phyloP scores from a whole-genome alignment of 2,113 vertebrate species.

The Lamprotornis superbus region DNA sequence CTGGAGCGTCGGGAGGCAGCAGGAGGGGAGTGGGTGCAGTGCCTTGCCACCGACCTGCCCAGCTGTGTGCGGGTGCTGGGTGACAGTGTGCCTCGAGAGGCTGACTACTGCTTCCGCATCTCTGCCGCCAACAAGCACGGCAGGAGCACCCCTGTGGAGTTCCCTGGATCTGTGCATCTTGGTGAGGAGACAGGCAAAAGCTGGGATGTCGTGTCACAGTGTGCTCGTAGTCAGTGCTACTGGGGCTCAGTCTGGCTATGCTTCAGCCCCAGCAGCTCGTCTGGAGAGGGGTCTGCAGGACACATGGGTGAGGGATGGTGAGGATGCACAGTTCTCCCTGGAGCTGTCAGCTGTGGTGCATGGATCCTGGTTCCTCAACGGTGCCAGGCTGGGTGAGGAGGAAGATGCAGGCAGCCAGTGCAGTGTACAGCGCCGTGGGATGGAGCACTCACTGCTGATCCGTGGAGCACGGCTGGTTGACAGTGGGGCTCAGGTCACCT shows the following conservation, averaged over 20 bases:
- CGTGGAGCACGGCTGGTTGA: constrained; percentile 75
- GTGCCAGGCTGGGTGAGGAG: constrained; percentile 72
- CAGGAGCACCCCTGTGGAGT: constrained; percentile 86
- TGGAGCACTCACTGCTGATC: constrained; percentile 83
- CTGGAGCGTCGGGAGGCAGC: constrained; percentile 86
- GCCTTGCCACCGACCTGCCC: constrained; percentile 86
- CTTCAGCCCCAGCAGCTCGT: constrained; percentile 84
- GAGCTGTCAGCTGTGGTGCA: constrained; percentile 84
- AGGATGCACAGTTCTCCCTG: constrained; percentile 85
- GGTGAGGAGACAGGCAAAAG: constrained; percentile 71
- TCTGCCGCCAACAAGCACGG: constrained; percentile 88
- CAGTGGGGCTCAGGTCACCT: constrained; percentile 84
- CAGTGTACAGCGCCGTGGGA: constrained; percentile 69
- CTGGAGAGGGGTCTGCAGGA: constrained; percentile 87
- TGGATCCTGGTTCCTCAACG: constrained; percentile 87
- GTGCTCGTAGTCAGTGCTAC: neutral
- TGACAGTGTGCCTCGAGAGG: constrained; percentile 87
- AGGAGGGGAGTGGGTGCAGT: constrained; percentile 90
- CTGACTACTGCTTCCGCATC: constrained; percentile 89
- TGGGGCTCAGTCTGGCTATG: neutral
- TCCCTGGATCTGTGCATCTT: constrained; percentile 86
- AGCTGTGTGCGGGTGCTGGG: constrained; percentile 88
- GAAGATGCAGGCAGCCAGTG: constrained; percentile 73
- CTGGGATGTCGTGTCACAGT: neutral
- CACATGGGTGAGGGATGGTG: constrained; percentile 74